Base-by-base conservation (phyloP, 2,888 invertebrate species). In the Stramonita haemastoma region DNA sequence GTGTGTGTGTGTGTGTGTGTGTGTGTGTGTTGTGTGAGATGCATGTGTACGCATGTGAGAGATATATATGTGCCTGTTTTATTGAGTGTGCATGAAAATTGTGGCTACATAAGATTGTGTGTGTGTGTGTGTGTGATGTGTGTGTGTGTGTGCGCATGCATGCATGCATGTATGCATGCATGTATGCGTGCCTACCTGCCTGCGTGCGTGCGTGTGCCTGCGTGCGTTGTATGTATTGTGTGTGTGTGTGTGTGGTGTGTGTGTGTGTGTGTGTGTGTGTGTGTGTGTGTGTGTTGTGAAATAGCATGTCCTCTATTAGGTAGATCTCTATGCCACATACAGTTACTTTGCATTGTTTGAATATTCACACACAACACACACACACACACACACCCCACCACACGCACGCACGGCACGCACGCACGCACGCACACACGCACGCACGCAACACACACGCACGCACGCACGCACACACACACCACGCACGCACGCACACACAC, bases 11-110 rank as follows among this genome's bases (percentile, higher is more conserved):
- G 79, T 34, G 34, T 79, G 79, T 79, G 34, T 19, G 32, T 79
- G 79, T 34, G 79, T 32, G 79, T 79, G 79, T 79, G 79, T 79
- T 79, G 79, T 79, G 79, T 79, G 32, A n/a, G 17, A 15, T 79
- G 79, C 32, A 5, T 79, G 79, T 79, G 15, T 34, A 17, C 1
- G 34, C 13, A 13, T 66, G 66, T 66, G 66, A 22, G 66, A 15
- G 60, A 15, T 60, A 32, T 29, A 11, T 77, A 4, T 77, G 34
- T 79, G 79, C 32, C 34, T 79, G 79, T 79, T 29, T 79, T 8
- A 32, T 11, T 79, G 79, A 19, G 79, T 79, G 17, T 79, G 34
- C 66, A 66, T 17, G 26, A 66, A 66, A 26, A 66, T 46, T 73
- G 34, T 34, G 79, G 13, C 34, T 34, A 32, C 15, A 32, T 79